Percentiles rank a stretch among this genome's conserved stretches.
Conservation (phyloP, 1,140 invertebrate genomes). For the Trypoxylus dichotomus region DNA sequence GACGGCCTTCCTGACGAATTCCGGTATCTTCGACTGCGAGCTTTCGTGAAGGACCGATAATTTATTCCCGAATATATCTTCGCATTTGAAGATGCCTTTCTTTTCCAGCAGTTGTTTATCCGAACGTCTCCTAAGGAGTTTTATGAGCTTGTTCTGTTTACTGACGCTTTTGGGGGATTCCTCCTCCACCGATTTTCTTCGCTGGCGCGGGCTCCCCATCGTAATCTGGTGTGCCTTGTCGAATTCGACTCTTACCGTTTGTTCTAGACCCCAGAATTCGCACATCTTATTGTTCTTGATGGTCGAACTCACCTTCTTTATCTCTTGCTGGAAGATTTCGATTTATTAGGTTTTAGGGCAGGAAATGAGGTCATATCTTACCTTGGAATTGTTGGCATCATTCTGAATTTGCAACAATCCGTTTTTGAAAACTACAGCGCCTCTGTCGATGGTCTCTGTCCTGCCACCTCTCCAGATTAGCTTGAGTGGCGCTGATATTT, state of each 20-base stretch:
- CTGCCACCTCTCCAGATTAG: neutral
- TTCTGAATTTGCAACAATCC: neutral
- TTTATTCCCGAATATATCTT: conserved; percentile 49
- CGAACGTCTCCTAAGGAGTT: conserved; percentile 33
- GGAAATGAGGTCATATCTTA: neutral
- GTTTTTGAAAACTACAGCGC: conserved; percentile 1
- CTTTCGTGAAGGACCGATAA: conserved; percentile 39
- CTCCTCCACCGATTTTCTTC: neutral
- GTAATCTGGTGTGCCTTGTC: conserved; percentile 4
- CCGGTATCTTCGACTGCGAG: conserved; percentile 37
- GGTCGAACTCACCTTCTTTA: neutral
- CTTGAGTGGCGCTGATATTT: neutral
- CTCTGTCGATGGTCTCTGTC: neutral
- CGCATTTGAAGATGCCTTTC: conserved; percentile 47
- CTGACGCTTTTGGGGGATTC: neutral
- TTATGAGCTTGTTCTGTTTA: conserved; percentile 9
- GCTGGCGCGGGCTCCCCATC: neutral
- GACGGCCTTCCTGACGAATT: conserved; percentile 43
- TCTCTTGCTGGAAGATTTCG: neutral
- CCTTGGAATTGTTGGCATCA: neutral
- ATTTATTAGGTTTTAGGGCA: neutral
- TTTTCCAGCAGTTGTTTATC: conserved; percentile 36
- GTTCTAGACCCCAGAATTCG: neutral
- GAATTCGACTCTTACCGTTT: neutral
- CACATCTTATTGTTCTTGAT: neutral